phyloP scores from a whole-genome alignment of 2,888 invertebrate species.

The Bedellia somnulentella region DNA sequence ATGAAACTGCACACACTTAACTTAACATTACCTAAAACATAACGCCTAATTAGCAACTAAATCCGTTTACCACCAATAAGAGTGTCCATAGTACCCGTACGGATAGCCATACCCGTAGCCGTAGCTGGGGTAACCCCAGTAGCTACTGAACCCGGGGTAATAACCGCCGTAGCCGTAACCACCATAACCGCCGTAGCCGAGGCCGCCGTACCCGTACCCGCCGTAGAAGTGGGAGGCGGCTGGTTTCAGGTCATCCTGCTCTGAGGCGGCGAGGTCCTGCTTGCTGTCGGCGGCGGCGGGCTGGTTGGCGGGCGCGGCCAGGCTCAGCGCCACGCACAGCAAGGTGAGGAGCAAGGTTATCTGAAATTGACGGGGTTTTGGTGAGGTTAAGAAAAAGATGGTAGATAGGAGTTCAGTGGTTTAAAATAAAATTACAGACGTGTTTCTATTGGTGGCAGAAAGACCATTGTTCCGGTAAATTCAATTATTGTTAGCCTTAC shows the following conservation, averaged over 20 bases:
- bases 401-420: neutral
- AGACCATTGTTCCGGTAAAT: no score
- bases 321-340: constrained; percentile 20
- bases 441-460: neutral
- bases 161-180: constrained; percentile 14
- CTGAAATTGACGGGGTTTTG: no score
- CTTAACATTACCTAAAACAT: no score
- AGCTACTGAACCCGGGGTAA: constrained; percentile 5
- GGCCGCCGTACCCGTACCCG: constrained; percentile 15
- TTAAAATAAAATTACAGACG: neutral
- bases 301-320: constrained; percentile 29
- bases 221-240: constrained; percentile 43
- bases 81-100: constrained; percentile 9
- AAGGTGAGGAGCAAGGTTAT: constrained; percentile 21
- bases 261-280: constrained; percentile 10
- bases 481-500: no score
- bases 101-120: constrained; percentile 13
- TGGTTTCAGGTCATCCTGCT: constrained; percentile 39
- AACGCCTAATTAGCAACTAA: no score
- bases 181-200: constrained; percentile 13
- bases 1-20: no score
- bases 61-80: constrained; percentile 11
- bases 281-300: constrained; percentile 11
- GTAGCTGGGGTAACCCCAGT: constrained; percentile 9
- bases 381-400: no score